Conservation (phyloP, 2,888 invertebrate genomes). For the Dryocosmus kuriphilus region DNA sequence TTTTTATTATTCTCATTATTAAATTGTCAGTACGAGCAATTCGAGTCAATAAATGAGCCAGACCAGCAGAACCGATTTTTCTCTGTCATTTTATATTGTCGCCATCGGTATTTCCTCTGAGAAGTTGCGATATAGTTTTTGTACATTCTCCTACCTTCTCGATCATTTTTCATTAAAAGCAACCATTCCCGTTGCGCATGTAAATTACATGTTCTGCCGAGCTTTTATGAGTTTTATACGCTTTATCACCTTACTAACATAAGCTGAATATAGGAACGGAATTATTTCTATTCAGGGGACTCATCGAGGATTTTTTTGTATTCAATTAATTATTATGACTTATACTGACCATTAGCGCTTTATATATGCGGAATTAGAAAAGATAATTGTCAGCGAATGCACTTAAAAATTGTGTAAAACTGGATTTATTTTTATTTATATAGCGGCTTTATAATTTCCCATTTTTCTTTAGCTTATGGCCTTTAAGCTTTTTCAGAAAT, state of each 20-base stretch:
- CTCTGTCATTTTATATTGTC: background rate
- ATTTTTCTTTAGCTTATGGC: too few species aligned
- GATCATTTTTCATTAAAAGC: background rate
- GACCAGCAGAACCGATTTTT: background rate
- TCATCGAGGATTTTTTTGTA: constrained; percentile 18
- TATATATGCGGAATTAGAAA: constrained; percentile 10
- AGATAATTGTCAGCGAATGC: constrained; percentile 6
- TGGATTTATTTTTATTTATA: constrained; percentile 2
- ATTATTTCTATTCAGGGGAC: constrained; percentile 24
- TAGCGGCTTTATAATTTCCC: background rate
- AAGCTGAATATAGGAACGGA: background rate
- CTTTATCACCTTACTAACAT: constrained; percentile 18
- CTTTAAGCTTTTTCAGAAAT: too few species aligned
- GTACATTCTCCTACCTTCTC: background rate
- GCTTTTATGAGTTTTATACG: constrained; percentile 22
- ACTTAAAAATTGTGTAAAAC: background rate
- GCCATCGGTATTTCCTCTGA: background rate
- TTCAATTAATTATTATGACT: constrained; percentile 18
- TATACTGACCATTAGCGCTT: constrained; percentile 8
- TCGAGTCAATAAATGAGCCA: background rate
- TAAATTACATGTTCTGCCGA: constrained; percentile 7
- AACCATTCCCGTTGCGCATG: background rate
- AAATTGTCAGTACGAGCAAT: background rate
- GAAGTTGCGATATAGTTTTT: background rate
- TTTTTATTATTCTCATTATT: background rate